Percentiles rank a stretch among this genome's conserved stretches.
Conservation (phyloP, 2,113 vertebrate species). For the Meriones unguiculatus region DNA sequence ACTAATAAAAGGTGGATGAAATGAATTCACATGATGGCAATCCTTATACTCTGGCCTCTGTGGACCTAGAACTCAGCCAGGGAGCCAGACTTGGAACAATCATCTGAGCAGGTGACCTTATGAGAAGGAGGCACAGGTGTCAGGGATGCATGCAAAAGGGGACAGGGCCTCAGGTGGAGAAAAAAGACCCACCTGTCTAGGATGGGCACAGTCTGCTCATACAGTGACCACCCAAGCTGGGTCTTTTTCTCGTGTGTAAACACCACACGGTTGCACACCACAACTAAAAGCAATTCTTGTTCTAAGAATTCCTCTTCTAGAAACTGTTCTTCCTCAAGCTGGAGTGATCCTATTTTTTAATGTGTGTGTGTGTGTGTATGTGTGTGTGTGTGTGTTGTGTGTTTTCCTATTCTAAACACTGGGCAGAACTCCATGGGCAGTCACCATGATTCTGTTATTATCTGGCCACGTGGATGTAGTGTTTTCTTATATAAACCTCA, state of each 20-base stretch:
- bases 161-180: not conserved
- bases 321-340: not conserved
- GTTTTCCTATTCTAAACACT: not conserved
- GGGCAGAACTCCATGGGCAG: not conserved
- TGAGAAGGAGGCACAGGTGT: not conserved
- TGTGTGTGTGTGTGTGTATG: too few species aligned
- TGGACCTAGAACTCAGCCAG: not conserved
- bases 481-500: not conserved
- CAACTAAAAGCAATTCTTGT: not conserved
- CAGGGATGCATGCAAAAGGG: not conserved
- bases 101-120: fast-evolving
- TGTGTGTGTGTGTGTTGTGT: too few species aligned
- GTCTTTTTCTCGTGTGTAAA: not conserved
- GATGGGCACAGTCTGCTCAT: not conserved
- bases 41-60: not conserved
- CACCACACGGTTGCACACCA: not conserved
- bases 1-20: not conserved
- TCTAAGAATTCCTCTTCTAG: not conserved
- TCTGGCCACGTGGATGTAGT: not conserved
- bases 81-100: not conserved
- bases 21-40: too few species aligned
- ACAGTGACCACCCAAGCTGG: not conserved
- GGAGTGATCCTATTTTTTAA: not conserved
- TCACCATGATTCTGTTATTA: not conserved
- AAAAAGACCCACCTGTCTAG: not conserved